phyloP scores from a whole-genome alignment of 2,797 vertebrate genomes.

The Vipera latastei region DNA sequence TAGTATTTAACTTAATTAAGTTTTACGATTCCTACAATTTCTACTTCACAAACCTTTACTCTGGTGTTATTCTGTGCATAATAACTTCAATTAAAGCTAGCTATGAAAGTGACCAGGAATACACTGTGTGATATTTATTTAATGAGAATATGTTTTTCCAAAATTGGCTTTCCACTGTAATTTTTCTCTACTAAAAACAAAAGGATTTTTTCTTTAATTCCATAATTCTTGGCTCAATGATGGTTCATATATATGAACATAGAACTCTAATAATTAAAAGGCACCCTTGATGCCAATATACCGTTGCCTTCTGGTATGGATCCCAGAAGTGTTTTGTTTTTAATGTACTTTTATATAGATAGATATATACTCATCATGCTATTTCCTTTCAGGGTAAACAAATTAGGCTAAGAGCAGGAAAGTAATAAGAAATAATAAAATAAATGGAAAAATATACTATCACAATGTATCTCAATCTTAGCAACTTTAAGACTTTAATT shows the following conservation, averaged over 20 bases:
- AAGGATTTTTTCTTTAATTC: slow-evolving; percentile 22
- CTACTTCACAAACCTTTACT: slow-evolving; percentile 46
- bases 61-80: slow-evolving; percentile 40
- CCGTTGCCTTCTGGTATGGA: neutral
- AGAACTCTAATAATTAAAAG: slow-evolving; percentile 22
- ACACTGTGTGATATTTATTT: slow-evolving; percentile 29
- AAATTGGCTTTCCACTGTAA: slow-evolving; percentile 25
- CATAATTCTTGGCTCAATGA: slow-evolving; percentile 9
- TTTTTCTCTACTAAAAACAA: slow-evolving; percentile 37
- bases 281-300: neutral
- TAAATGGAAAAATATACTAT: neutral
- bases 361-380: neutral
- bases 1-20: slow-evolving; percentile 54
- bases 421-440: neutral
- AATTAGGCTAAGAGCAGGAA: neutral
- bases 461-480: neutral
- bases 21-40: slow-evolving; percentile 60
- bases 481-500: neutral
- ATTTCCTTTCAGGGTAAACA: neutral
- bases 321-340: neutral
- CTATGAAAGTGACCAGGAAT: slow-evolving; percentile 26
- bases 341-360: neutral
- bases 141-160: slow-evolving; percentile 48
- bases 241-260: neutral
- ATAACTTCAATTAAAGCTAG: slow-evolving; percentile 47